phyloP scores from a whole-genome alignment of 2,888 invertebrate species.

The Meiosimyza decipiens region DNA sequence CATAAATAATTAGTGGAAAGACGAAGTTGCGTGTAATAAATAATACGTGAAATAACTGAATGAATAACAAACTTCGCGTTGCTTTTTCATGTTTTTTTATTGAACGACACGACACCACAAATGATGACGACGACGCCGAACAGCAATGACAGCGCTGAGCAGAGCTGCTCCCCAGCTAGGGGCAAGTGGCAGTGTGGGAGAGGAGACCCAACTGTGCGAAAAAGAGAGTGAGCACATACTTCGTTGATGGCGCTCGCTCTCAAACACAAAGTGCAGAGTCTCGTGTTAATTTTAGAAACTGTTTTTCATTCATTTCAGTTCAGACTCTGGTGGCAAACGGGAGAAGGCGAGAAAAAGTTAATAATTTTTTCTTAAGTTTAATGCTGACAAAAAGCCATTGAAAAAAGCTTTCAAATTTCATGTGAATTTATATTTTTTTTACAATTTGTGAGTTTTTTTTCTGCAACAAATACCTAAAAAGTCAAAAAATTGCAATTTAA shows the following conservation, averaged over 20 bases:
- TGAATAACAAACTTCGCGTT: not conserved
- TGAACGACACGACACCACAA: too few species aligned
- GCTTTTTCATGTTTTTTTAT: not conserved
- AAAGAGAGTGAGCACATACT: slow-evolving; percentile 10
- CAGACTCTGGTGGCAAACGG: slow-evolving; percentile 58
- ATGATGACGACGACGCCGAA: too few species aligned
- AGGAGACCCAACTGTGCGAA: not conserved
- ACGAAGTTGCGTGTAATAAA: too few species aligned
- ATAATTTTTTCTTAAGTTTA: slow-evolving; percentile 31
- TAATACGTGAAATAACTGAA: too few species aligned
- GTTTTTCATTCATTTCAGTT: slow-evolving; percentile 63
- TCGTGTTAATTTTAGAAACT: slow-evolving; percentile 63
- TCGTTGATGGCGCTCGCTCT: slow-evolving; percentile 27
- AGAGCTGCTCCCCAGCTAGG: not conserved
- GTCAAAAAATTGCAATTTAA: slow-evolving; percentile 8
- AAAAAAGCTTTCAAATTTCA: too few species aligned
- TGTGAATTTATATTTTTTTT: too few species aligned
- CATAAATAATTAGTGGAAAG: too few species aligned
- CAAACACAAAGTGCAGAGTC: slow-evolving; percentile 25
- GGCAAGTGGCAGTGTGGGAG: slow-evolving; percentile 2
- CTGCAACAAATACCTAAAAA: slow-evolving; percentile 29
- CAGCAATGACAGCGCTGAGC: too few species aligned
- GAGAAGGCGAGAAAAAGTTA: slow-evolving; percentile 43
- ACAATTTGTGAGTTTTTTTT: not conserved
- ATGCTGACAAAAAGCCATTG: slow-evolving; percentile 1